Evolutionary conservation across 2,797 vertebrate species (phyloP).

Genomic region (Bufotes viridis): DNA sequence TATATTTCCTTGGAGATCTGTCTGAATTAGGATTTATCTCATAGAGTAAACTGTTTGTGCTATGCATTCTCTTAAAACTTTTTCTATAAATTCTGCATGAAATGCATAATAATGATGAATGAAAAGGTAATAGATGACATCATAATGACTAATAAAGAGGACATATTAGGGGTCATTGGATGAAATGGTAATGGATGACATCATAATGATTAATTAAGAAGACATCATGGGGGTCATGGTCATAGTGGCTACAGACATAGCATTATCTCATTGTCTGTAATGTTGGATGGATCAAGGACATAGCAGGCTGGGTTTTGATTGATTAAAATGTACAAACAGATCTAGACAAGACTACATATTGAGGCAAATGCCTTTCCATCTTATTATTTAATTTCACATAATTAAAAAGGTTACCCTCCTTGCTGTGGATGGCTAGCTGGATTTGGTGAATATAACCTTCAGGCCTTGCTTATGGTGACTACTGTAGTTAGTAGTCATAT

Average conservation of each 20-base stretch:
- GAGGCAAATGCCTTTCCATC: too few species aligned
- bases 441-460: too few species aligned
- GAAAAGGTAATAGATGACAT: background rate
- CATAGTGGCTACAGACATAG: background rate
- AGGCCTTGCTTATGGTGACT: too few species aligned
- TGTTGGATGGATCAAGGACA: background rate
- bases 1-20: background rate
- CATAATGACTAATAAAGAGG: background rate
- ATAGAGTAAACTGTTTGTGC: background rate
- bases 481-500: too few species aligned
- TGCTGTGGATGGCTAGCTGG: too few species aligned
- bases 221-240: background rate
- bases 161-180: background rate
- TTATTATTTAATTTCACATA: too few species aligned
- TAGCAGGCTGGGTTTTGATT: background rate
- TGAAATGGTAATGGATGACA: conserved; percentile 3
- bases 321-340: background rate
- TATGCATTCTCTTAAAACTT: background rate
- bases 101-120: background rate
- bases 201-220: conserved; percentile 1
- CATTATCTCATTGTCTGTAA: conserved; percentile 18
- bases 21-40: background rate
- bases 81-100: background rate
- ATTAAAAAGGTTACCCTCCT: too few species aligned
- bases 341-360: background rate